These are phyloP conservation scores for Panorpa germanica DNA, from an alignment of 2,888 invertebrate species.

Conservation along the genomic window DNA sequence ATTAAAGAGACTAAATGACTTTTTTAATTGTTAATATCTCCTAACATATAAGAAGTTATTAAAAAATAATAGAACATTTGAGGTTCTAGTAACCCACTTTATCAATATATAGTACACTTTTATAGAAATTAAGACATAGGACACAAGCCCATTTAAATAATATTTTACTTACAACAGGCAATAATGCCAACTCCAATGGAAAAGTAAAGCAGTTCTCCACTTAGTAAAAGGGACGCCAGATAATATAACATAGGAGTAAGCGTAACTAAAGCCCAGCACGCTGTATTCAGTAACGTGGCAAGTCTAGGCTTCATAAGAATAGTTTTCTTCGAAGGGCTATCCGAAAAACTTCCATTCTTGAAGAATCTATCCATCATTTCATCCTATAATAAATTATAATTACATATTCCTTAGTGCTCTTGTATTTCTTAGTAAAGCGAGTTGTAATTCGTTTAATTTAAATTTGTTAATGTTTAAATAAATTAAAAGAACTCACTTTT, in stretches of 20 bases:
- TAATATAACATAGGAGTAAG: slow-evolving; percentile 55
- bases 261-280: slow-evolving; percentile 47
- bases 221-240: slow-evolving; percentile 42
- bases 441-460: slow-evolving; percentile 8
- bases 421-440: too few relatives aligned
- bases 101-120: slow-evolving; percentile 1
- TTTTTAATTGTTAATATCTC: slow-evolving; percentile 5
- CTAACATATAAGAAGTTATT: slow-evolving; percentile 1
- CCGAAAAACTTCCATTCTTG: slow-evolving; percentile 62
- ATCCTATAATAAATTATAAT: slow-evolving; percentile 30
- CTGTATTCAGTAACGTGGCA: slow-evolving; percentile 49
- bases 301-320: slow-evolving; percentile 37
- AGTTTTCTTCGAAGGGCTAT: slow-evolving; percentile 47
- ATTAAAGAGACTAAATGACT: slow-evolving; percentile 8
- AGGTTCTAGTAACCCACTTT: not conserved
- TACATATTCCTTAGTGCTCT: too few relatives aligned
- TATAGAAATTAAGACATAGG: slow-evolving; percentile 5
- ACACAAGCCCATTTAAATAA: too few relatives aligned
- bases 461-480: slow-evolving; percentile 4
- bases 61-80: slow-evolving; percentile 2
- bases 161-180: slow-evolving; percentile 61
- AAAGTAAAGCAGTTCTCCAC: slow-evolving; percentile 52
- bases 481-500: slow-evolving; percentile 26
- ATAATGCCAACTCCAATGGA: slow-evolving; percentile 50
- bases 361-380: slow-evolving; percentile 52